phyloP scores from a whole-genome alignment of 2,113 vertebrate species.

The Seriola rivoliana region DNA sequence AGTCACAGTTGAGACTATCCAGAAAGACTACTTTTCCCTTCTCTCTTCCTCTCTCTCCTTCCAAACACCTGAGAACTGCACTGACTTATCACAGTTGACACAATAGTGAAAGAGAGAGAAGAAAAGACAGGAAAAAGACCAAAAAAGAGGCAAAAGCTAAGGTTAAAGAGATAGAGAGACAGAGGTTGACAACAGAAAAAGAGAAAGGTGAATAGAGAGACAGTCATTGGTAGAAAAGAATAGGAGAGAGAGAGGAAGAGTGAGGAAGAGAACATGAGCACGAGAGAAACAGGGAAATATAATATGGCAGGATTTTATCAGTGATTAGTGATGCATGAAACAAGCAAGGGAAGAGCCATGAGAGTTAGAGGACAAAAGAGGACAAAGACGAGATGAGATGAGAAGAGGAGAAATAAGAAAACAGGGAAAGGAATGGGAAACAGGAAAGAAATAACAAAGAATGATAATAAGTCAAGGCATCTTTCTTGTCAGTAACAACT shows the following conservation, averaged over 20 bases:
- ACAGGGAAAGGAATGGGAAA: neutral
- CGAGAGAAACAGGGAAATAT: neutral
- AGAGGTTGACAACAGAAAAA: neutral
- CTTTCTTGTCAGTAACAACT: neutral
- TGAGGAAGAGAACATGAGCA: conserved; percentile 6
- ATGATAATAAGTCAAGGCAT: neutral
- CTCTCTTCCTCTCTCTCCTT: neutral
- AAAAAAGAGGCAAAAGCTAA: conserved; percentile 8
- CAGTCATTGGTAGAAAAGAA: neutral
- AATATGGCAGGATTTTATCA: conserved; percentile 23
- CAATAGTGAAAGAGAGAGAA: neutral
- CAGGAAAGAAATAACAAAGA: neutral
- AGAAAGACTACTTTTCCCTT: neutral
- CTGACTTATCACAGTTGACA: neutral
- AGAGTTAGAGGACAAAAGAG: conserved; percentile 13
- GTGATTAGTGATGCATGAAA: conserved; percentile 38
- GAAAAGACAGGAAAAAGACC: neutral
- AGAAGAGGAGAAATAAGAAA: neutral
- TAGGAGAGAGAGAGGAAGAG: neutral
- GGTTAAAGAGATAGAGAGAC: neutral
- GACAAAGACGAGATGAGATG: neutral
- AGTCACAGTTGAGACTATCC: neutral
- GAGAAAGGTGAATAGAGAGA: neutral
- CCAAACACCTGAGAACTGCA: neutral
- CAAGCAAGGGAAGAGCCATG: neutral